Evolutionary conservation across 1,140 invertebrate genomes (phyloP), one percentile per base, ranked within the genome.

Genomic region (Drosophila willistoni): DNA sequence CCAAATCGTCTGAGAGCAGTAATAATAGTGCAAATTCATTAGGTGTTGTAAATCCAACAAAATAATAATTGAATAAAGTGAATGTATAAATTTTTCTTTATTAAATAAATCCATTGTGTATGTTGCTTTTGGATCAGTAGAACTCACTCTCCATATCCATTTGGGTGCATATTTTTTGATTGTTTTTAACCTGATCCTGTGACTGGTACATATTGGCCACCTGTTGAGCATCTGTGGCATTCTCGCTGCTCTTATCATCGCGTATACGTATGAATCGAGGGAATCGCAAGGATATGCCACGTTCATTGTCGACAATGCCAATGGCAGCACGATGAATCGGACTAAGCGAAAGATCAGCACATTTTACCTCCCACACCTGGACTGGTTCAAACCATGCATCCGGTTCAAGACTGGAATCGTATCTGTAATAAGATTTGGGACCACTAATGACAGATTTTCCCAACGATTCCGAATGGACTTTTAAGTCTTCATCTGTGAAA

Each of bases 281-380:
- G 93, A 99, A 99, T 56, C 99, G 94, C 13, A 99, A 93, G 1
- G 98, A 99, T 78, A 99, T 98, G 14, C 99, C 99, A 89, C 97
- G 97, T 82, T 97, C 96, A 22, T 95, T 94, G 94, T 99, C 97
- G 55, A 98, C 96, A 90, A 98, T 95, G 72, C 98, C 98, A 41
- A 95, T 92, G 3, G 96, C 98, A 64, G 99, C 99, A 90, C 94
- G 94, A 92, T 99, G 98, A 44, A 98, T 95, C 13, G 99, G 98
- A 12, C 98, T 99, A 25, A 99, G 94, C 7, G 98, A 99, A 22
- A 99, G 94, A 94, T 99, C 99, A 0, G 99, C 99, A 92, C 98
- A 99, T 93, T 99, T 99, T 7, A 99, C 95, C 94, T 99, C 99
- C 98, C 98, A 99, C 12, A 99, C 97, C 92, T 97, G 95, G 6